Conservation (phyloP, 2,797 vertebrate species). For the Enteromius fasciolatus region DNA sequence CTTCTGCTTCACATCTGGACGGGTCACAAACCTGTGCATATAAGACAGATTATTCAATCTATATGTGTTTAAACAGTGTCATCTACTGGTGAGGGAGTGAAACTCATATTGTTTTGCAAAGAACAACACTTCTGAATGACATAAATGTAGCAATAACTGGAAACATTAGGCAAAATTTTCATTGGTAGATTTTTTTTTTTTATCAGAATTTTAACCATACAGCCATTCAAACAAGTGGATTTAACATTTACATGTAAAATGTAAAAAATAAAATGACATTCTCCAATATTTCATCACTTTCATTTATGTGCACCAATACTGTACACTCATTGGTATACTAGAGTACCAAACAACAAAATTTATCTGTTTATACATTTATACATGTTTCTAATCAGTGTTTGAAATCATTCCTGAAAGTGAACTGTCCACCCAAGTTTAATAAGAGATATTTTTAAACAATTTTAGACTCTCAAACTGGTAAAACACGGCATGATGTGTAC, state of each 20-base stretch:
- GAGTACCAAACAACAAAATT: background rate
- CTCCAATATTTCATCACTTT: background rate
- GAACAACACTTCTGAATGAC: background rate
- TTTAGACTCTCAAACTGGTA: background rate
- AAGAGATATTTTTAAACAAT: background rate
- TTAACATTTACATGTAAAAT: background rate
- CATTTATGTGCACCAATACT: background rate
- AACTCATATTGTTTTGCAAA: background rate
- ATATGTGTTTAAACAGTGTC: conserved; percentile 39
- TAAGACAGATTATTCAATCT: background rate
- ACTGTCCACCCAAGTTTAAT: background rate
- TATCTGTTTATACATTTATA: too few species aligned
- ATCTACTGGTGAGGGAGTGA: conserved; percentile 59
- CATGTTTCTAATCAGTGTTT: background rate
- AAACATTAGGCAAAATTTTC: background rate
- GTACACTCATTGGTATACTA: background rate
- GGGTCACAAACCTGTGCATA: conserved; percentile 87
- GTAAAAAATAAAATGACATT: background rate
- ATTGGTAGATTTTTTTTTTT: background rate
- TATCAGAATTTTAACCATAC: background rate
- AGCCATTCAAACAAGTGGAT: background rate
- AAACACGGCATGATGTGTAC: background rate
- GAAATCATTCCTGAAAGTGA: background rate
- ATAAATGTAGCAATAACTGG: background rate
- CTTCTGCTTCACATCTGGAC: conserved; percentile 91